Base-by-base conservation (phyloP, 2,888 invertebrate genomes). In the Temnothorax unifasciatus region DNA sequence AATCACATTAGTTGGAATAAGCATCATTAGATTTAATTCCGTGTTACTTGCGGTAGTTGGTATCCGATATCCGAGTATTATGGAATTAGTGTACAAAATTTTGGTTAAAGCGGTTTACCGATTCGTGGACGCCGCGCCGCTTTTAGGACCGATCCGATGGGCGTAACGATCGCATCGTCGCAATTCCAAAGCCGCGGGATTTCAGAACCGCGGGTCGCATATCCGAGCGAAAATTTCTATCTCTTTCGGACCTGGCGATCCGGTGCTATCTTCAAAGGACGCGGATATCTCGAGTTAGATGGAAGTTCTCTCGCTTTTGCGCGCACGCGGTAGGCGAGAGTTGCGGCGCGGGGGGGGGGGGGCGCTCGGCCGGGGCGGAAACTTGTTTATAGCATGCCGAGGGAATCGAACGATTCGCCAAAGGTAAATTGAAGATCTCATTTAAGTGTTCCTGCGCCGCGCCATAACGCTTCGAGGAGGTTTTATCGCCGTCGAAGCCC, bases 241-340 rank as follows among this genome's bases (percentile, higher is more conserved):
- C 75, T 47, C 64, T 79, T 52, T 76, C 44, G 38, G 50, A 87
- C 79, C 54, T 68, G 73, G 25, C n/a, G 54, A 29, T 4, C 29
- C 11, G 82, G 52, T 54, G 29, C 44, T 52, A 63, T 75, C 66
- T 79, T 63, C 71, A 71, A 82, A 61, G 66, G 52, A 59, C 69
- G 41, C 61, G 88, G 41, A 82, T 87, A 77, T 41, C 44, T 77
- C 54, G n/a, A 84, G 69, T 81, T 82, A 73, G 77, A 88, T 89
- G 84, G 83, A 89, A 86, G 73, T 73, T 81, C 25, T 76, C 63
- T 21, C 18, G 82, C 59, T 75, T 34, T 81, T 76, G 50, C 59
- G 79, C 29, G 73, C 52, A n/a, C 44, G 11, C 81, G 71, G 52
- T 76, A 81, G 77, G 68, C 57, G 57, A 44, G 63, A 75, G 47